Evolutionary conservation across 1,140 invertebrate genomes (phyloP), one percentile per base, ranked within the genome.

Genomic region (Portunus trituberculatus): DNA sequence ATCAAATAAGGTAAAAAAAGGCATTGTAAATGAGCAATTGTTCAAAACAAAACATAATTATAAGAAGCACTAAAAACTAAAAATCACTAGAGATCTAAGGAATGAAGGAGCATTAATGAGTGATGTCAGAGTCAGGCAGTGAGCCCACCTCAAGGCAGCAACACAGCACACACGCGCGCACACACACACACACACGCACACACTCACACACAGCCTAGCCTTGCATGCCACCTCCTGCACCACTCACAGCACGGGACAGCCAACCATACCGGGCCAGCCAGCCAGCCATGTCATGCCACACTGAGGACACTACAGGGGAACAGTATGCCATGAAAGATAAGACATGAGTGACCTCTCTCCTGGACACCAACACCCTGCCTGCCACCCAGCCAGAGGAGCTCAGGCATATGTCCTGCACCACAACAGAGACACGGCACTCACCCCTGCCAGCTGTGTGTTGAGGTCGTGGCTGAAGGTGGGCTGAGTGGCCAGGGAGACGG

Each of bases 401-500:
- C 48, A 52, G 14, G 48, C 48, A 7, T 6, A 52, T 14, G 14
- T 14, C 48, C 48, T 14, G 67, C 67, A 76, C 67, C n/a, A 76
- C 4, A 7, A 76, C 20, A 8, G 0, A 6, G 20, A 25, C 20
- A 8, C 7, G 32, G 12, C 1, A 95, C 94, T 95, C 67, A 95
- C 95, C 95, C 92, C 95, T 25, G 95, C 95, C n/a, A 95, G 92
- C 76, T 95, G 92, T 31, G 48, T 93, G 46, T 84, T 95, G 29
- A 95, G 92, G 14, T 95, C 92, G 28, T 95, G 95, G 76, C 86
- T 93, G 92, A 95, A 95, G 28, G 95, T 93, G 46, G 95, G 95
- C 32, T 89, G 95, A 16, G 95, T 52, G 8, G 32, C 87, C 14
- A 93, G 87, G 39, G 86, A 89, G 20, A 93, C 84, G 14, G 95